phyloP scores from a whole-genome alignment of 2,797 vertebrate species.

The Propithecus perrieri region DNA sequence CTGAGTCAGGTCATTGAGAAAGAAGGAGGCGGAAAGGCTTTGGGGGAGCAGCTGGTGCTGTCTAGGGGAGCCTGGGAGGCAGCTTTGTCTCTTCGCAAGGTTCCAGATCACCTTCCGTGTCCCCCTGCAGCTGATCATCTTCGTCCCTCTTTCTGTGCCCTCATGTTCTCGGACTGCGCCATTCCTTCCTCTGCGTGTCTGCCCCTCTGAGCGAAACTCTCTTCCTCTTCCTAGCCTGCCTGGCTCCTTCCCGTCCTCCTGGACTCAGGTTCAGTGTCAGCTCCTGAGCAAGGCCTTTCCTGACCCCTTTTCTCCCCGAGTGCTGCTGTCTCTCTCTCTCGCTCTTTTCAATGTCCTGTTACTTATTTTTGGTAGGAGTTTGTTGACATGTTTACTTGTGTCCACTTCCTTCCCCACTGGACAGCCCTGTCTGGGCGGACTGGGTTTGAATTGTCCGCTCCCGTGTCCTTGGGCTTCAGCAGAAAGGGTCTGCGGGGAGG shows the following conservation, averaged over 20 bases:
- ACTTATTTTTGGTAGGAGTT: background rate
- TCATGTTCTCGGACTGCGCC: accelerated
- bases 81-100: background rate
- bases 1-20: background rate
- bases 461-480: background rate
- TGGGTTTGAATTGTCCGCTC: background rate
- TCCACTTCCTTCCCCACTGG: background rate
- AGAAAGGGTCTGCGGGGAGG: background rate
- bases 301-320: background rate
- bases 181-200: background rate
- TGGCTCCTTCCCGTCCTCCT: background rate
- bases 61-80: background rate
- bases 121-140: background rate
- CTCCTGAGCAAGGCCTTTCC: background rate
- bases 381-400: background rate
- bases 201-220: too few relatives aligned
- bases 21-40: background rate
- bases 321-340: background rate
- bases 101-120: background rate
- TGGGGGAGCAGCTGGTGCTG: background rate
- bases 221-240: background rate
- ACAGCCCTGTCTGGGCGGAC: background rate
- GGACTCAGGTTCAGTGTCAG: background rate
- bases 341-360: background rate
- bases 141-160: background rate